These are phyloP conservation scores for Rambutsinella grinnellia DNA, from an alignment of 2,888 invertebrate genomes.

Conservation along the genomic window DNA sequence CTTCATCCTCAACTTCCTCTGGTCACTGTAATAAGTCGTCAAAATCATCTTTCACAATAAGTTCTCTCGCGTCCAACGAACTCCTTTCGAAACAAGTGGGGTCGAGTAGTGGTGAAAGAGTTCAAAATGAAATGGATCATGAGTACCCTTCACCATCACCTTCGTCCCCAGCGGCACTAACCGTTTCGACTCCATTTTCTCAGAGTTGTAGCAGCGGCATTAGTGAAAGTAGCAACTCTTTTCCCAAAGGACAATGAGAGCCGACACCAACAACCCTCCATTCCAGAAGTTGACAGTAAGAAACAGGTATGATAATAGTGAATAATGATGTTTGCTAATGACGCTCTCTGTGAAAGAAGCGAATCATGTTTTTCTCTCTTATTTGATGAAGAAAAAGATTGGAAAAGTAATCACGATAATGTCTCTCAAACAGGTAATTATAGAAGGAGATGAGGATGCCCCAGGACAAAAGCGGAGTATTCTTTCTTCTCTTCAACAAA, in stretches of 20 bases:
- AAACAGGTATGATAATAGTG: conserved; percentile 34
- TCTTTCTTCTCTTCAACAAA: background rate
- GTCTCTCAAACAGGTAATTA: conserved; percentile 54
- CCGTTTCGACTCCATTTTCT: conserved; percentile 32
- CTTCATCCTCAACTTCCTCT: conserved; percentile 10
- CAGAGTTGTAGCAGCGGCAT: conserved; percentile 42
- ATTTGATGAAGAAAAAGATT: background rate
- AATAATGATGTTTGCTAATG: conserved; percentile 13
- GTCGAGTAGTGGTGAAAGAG: conserved; percentile 55
- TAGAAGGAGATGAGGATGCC: conserved; percentile 13
- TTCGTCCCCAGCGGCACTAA: conserved; percentile 25
- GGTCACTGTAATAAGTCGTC: conserved; percentile 27
- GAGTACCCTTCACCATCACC: conserved; percentile 54
- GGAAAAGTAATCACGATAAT: conserved; percentile 39
- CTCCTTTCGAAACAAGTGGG: conserved; percentile 44
- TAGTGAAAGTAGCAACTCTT: conserved; percentile 15
- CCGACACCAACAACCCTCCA: conserved; percentile 35
- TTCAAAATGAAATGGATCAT: conserved; percentile 62
- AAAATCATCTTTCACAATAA: conserved; percentile 65
- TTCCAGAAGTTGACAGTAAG: conserved; percentile 43
- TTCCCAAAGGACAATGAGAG: conserved; percentile 41
- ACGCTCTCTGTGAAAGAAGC: background rate
- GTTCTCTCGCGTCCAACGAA: conserved; percentile 63
- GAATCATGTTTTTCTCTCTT: background rate
- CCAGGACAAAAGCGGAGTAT: background rate